Evolutionary conservation across 2,888 invertebrate genomes (phyloP).

Genomic region (Dynastes grantii): DNA sequence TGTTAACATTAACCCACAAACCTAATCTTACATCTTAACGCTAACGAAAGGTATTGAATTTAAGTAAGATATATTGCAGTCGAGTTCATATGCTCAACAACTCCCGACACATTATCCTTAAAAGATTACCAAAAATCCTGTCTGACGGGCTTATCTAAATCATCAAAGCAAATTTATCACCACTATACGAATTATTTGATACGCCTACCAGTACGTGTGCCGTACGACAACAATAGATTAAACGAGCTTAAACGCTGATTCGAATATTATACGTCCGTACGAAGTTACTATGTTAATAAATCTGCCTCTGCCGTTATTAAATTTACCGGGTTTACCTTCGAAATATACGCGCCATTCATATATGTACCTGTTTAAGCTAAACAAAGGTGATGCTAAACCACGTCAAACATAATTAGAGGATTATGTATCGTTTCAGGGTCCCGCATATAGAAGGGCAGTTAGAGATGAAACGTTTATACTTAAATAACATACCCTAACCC

Average conservation of each 20-base stretch:
- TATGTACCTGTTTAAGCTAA: conserved; percentile 4
- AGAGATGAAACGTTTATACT: not conserved
- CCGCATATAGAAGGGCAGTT: not conserved
- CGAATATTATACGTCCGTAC: conserved; percentile 18
- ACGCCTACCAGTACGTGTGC: not conserved
- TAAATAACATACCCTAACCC: conserved; percentile 4
- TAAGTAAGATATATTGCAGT: no score
- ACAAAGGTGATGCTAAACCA: conserved; percentile 31
- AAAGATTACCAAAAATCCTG: no score
- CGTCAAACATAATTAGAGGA: conserved; percentile 27
- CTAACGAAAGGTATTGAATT: no score
- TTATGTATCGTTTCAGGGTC: conserved; percentile 2
- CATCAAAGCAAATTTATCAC: no score
- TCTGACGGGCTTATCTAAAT: no score
- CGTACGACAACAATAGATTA: conserved; percentile 1
- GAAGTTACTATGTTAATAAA: conserved; percentile 6
- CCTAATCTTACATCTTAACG: no score
- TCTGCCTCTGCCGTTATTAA: conserved; percentile 12
- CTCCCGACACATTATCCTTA: no score
- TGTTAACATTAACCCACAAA: no score
- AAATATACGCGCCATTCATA: conserved; percentile 1
- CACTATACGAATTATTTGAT: not conserved
- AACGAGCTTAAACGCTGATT: conserved; percentile 13
- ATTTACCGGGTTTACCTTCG: conserved; percentile 17
- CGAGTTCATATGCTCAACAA: no score